Evolutionary conservation across 2,797 vertebrate species (phyloP).

Genomic region (Anguilla anguilla): DNA sequence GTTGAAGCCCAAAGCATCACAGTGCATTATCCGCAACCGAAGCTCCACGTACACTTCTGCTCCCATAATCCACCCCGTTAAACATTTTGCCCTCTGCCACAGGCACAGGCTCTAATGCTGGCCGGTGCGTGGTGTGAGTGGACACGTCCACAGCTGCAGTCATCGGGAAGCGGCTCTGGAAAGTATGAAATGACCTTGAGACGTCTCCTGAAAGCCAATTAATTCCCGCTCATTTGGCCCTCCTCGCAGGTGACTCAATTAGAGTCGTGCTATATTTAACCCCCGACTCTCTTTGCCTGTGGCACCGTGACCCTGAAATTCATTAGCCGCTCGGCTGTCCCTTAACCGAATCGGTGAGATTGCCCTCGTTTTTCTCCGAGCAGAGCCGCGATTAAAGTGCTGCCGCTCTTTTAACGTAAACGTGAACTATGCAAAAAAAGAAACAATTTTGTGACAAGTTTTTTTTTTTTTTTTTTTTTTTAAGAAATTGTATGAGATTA

Average conservation of each 20-base stretch:
- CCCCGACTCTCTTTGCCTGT: constrained; percentile 3
- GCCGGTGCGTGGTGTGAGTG: not conserved
- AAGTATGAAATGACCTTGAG: constrained; percentile 67
- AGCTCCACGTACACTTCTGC: not conserved
- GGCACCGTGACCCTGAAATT: constrained; percentile 46
- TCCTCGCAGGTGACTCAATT: constrained; percentile 59
- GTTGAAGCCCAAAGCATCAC: not conserved
- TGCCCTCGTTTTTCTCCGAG: not conserved
- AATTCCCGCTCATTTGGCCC: constrained; percentile 55
- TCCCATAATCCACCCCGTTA: not conserved
- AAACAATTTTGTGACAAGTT: not conserved
- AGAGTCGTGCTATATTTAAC: constrained; percentile 45
- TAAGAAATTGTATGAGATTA: not conserved
- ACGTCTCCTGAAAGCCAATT: constrained; percentile 65
- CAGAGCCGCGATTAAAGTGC: not conserved
- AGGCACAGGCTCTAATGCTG: not conserved
- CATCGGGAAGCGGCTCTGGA: not conserved
- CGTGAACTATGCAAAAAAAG: not conserved
- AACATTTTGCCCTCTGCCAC: not conserved
- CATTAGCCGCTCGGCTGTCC: constrained; percentile 53
- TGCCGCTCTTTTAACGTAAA: not conserved
- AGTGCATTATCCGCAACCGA: not conserved
- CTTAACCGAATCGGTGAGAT: constrained; percentile 13
- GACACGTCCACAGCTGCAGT: not conserved
- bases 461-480: not conserved